Conservation (phyloP, 2,888 invertebrate species). For the Frankliniella fusca region DNA sequence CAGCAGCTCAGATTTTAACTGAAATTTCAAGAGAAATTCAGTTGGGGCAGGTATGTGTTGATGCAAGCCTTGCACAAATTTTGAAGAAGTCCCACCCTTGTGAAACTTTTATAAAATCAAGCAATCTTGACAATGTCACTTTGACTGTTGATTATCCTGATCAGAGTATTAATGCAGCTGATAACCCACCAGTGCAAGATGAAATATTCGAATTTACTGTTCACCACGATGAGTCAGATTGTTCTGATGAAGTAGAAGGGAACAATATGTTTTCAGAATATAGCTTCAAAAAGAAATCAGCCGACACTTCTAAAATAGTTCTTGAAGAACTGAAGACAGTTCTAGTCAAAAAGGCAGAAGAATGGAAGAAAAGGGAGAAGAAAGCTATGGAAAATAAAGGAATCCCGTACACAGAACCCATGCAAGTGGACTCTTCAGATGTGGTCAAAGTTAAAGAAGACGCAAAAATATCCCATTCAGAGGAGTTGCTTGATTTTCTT, state of each 20-base stretch:
- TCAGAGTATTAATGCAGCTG: not conserved
- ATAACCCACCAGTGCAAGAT: not conserved
- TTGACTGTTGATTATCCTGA: not conserved
- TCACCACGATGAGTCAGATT: not conserved
- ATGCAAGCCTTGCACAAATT: not conserved
- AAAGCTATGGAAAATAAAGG: not conserved
- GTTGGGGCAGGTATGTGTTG: not conserved
- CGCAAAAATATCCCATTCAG: too few relatives aligned
- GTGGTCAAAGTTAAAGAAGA: not conserved
- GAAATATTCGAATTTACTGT: not conserved
- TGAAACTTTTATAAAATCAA: not conserved
- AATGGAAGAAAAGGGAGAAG: conserved; percentile 9
- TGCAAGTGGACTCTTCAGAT: not conserved
- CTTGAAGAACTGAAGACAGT: not conserved
- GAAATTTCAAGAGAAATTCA: not conserved
- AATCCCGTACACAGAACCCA: not conserved
- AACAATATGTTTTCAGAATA: not conserved
- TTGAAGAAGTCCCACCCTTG: not conserved
- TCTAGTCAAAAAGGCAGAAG: not conserved
- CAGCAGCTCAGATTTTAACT: not conserved
- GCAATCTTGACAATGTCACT: not conserved
- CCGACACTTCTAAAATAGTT: not conserved
- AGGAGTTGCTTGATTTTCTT: not conserved
- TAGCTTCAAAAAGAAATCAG: not conserved
- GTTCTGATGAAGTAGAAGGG: not conserved